A percentile compares a stretch with the other conserved stretches of the same genome.
Conservation (phyloP, 2,888 invertebrate genomes). For the Acronicta psi region DNA sequence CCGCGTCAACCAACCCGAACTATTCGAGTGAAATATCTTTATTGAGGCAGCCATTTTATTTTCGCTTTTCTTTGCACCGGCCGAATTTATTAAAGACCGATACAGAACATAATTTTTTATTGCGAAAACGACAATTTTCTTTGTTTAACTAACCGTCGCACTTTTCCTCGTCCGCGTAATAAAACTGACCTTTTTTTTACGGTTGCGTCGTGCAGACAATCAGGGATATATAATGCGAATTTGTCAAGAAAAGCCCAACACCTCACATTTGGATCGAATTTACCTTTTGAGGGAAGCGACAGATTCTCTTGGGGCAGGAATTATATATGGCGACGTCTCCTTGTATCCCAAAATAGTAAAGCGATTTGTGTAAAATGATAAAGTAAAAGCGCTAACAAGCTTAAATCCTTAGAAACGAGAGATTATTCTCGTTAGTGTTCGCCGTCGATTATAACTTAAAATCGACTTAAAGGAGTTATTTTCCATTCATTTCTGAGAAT, state of each 20-base stretch:
- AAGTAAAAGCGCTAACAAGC: conserved; percentile 34
- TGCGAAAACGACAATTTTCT: conserved; percentile 76
- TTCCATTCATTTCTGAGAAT: conserved; percentile 3
- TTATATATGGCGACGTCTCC: conserved; percentile 62
- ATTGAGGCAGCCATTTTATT: conserved; percentile 53
- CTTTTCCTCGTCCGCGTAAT: conserved; percentile 72
- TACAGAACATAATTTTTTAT: conserved; percentile 74
- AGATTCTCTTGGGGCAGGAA: conserved; percentile 67
- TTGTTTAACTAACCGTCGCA: conserved; percentile 81
- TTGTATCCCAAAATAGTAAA: conserved; percentile 28
- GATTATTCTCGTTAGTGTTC: conserved; percentile 32
- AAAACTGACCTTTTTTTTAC: conserved; percentile 81
- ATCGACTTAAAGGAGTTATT: conserved; percentile 4
- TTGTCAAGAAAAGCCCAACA: conserved; percentile 81
- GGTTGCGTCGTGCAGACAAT: conserved; percentile 70
- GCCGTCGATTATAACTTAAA: not conserved
- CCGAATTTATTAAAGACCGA: conserved; percentile 65
- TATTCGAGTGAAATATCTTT: conserved; percentile 62
- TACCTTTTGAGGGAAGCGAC: conserved; percentile 78
- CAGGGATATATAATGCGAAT: conserved; percentile 79
- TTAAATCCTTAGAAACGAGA: conserved; percentile 24
- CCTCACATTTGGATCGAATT: conserved; percentile 74
- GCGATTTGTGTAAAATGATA: conserved; percentile 23
- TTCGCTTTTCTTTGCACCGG: conserved; percentile 52
- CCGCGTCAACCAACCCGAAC: conserved; percentile 58